Percentiles rank a stretch among this genome's conserved stretches.
Evolutionary conservation across 2,113 vertebrate species (phyloP).

Genomic region (Psittacula cyanocephala): DNA sequence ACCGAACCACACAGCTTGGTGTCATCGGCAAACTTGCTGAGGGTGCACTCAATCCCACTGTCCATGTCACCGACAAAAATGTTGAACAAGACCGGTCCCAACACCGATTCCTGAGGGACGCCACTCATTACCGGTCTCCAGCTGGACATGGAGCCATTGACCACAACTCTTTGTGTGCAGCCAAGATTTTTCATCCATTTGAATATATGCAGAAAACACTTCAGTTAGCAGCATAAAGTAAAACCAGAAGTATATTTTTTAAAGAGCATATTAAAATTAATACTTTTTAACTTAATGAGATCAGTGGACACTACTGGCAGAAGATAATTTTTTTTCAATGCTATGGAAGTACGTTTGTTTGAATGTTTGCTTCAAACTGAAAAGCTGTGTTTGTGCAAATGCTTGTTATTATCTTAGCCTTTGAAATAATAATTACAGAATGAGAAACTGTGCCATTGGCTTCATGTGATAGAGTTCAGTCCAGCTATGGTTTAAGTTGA

Average conservation of each 20-base stretch:
- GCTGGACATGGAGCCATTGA: no score
- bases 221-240: neutral
- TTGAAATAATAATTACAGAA: neutral
- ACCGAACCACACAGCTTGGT: no score
- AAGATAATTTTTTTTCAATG: neutral
- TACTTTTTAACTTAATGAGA: neutral
- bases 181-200: neutral
- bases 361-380: neutral
- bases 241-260: neutral
- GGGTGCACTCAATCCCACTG: no score
- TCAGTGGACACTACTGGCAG: neutral
- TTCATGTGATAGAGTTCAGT: neutral
- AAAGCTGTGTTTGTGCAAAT: neutral
- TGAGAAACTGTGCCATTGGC: neutral
- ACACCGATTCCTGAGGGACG: no score
- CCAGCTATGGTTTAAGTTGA: neutral
- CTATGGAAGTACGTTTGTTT: neutral
- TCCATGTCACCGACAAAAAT: no score
- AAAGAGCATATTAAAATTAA: neutral
- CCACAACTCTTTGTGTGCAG: no score
- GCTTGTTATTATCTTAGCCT: neutral
- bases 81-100: no score
- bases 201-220: neutral
- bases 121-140: no score
- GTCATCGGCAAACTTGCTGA: no score